phyloP scores from a whole-genome alignment of 2,113 vertebrate species.

The Chrysemys picta region DNA sequence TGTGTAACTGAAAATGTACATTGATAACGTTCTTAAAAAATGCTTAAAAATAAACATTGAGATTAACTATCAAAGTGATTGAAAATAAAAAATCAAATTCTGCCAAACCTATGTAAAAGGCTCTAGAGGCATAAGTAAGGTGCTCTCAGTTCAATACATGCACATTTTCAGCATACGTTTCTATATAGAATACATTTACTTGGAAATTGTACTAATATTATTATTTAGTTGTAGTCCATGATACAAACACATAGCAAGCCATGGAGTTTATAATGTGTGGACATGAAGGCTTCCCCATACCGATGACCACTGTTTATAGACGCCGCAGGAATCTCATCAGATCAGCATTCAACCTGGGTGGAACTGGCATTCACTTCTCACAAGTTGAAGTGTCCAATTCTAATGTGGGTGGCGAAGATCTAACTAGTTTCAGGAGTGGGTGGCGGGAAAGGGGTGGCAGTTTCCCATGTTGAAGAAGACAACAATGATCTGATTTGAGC shows the following conservation, averaged over 20 bases:
- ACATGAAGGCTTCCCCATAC: not conserved
- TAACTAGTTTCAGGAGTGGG: not conserved
- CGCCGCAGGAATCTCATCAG: not conserved
- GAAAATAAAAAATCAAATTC: not conserved
- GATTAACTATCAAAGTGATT: too few species aligned
- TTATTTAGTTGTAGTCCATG: not conserved
- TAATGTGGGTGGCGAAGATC: not conserved
- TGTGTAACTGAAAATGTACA: too few species aligned
- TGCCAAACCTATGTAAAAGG: not conserved
- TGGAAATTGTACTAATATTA: not conserved
- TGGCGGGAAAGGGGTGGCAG: fast-evolving
- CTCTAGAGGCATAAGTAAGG: not conserved
- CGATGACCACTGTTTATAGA: not conserved
- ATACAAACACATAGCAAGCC: fast-evolving
- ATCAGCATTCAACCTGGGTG: not conserved
- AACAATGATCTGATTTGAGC: not conserved
- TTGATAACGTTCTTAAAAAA: too few species aligned
- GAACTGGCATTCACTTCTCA: not conserved
- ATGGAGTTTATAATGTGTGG: not conserved
- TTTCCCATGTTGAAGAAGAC: not conserved
- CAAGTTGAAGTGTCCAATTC: not conserved
- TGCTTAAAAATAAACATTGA: too few species aligned
- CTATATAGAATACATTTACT: not conserved
- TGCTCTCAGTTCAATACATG: fast-evolving
- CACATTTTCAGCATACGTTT: not conserved